Base-by-base conservation (phyloP, 2,113 vertebrate species). In the Xiphophorus maculatus region DNA sequence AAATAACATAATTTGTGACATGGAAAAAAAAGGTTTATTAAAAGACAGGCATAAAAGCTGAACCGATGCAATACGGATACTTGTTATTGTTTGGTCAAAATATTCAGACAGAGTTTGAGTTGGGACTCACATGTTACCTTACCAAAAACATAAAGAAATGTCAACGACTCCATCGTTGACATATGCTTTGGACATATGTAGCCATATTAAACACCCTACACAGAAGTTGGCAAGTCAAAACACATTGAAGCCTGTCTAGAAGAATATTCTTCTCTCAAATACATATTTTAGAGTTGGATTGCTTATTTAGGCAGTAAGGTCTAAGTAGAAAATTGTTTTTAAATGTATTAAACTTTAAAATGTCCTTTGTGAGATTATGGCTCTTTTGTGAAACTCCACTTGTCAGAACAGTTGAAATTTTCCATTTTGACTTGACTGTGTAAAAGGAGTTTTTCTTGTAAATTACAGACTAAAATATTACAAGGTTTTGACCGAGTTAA, bases 261-360 rank as follows among this genome's bases (percentile, higher is more conserved):
- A 29, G 15, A 70, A 68, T 66, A 19, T 69, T 2, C 22, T 32
- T 75, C 27, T 67, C 22, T 30, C 28, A 70, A 5, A 51, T n/a
- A 73, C 3, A 48, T 40, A 66, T 30, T 35, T 25, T 42, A 40
- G 40, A 69, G 65, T 58, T 79, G 22, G 27, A 10, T n/a, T 42
- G 40, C 35, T 67, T 33, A 67, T 17, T 17, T 54, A 32, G 48
- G 48, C 37, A 61, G 33, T 44, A 66, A 70, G 40, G 28, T 28
- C 35, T 37, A 30, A 61, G 4, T 65, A 63, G 9, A 30, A 65
- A 61, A 44, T 40, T n/a, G 44, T 66, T 66, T 70, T 66, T 72
- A 69, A 58, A 69, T 65, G 17, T 42, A 70, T 64, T 37, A 15
- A 13, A 44, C 40, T 32, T n/a, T 25, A 14, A 64, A 37, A 65